A percentile compares a stretch with the other conserved stretches of the same genome.
Evolutionary conservation across 1,140 invertebrate genomes (phyloP).

Genomic region (Drosophila bocki): DNA sequence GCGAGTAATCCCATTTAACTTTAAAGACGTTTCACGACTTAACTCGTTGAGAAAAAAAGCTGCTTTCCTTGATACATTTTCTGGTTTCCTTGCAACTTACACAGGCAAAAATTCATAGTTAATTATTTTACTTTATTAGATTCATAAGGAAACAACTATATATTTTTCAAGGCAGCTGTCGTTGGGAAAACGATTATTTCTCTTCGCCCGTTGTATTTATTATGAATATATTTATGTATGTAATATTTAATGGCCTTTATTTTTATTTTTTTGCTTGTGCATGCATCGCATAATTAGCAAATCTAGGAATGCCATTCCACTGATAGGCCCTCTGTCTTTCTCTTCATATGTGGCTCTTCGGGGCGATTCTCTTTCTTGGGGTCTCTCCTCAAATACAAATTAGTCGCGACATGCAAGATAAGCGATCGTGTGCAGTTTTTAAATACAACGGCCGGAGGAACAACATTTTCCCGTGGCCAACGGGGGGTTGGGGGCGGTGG

Average conservation of each 20-base stretch:
- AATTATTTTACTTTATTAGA: background rate
- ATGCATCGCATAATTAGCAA: slow-evolving; percentile 59
- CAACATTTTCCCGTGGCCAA: slow-evolving; percentile 45
- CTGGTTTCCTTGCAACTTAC: background rate
- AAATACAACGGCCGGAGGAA: slow-evolving; percentile 42
- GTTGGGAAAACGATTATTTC: background rate
- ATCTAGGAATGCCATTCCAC: slow-evolving; percentile 35
- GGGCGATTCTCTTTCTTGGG: slow-evolving; percentile 1
- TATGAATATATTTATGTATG: background rate
- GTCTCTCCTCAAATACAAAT: slow-evolving; percentile 66
- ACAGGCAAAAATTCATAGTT: background rate
- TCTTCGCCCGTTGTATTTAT: background rate
- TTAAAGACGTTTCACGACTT: slow-evolving; percentile 6
- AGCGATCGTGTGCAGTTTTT: slow-evolving; percentile 57
- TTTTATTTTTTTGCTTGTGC: background rate
- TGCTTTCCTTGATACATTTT: slow-evolving; percentile 19
- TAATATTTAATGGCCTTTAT: background rate
- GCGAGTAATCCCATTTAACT: slow-evolving; percentile 31
- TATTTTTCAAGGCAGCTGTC: background rate
- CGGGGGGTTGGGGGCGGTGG: background rate
- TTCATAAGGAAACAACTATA: background rate
- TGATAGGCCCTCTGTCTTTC: slow-evolving; percentile 16
- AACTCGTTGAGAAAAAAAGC: background rate
- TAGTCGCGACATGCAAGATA: slow-evolving; percentile 75
- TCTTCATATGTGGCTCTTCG: slow-evolving; percentile 12